Evolutionary conservation across 2,888 invertebrate species (phyloP).

Genomic region (Apodemia mormo): DNA sequence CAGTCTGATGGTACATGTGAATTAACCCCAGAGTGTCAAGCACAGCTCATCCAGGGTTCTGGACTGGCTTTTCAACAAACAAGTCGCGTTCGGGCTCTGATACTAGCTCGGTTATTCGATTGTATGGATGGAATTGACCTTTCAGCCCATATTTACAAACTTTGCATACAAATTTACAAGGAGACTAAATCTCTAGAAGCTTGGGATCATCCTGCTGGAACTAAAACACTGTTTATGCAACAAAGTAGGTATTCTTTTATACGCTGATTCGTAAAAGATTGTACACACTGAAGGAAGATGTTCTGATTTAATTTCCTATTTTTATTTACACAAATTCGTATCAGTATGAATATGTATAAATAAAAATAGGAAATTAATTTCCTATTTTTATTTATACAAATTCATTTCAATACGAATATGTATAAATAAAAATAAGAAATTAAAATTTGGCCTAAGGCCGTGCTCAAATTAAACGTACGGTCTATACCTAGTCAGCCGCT

Average conservation of each 20-base stretch:
- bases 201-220: conserved; percentile 72
- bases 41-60: conserved; percentile 66
- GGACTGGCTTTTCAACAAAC: conserved; percentile 71
- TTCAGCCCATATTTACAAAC: conserved; percentile 67
- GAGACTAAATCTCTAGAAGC: conserved; percentile 72
- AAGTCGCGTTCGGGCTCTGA: conserved; percentile 60
- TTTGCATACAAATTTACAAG: conserved; percentile 73
- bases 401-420: no score
- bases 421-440: no score
- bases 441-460: no score
- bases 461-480: no score
- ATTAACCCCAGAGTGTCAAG: conserved; percentile 61
- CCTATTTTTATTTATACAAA: no score
- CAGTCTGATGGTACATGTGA: conserved; percentile 64
- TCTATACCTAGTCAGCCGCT: no score
- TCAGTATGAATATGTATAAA: no score
- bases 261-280: no score
- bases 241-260: conserved; percentile 54
- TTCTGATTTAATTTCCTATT: no score
- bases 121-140: conserved; percentile 68
- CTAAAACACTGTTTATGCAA: conserved; percentile 70
- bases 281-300: no score
- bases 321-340: no score
- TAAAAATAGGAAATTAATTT: no score
- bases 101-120: conserved; percentile 62